Conservation (phyloP, 2,113 vertebrate species). For the Seriola quinqueradiata region DNA sequence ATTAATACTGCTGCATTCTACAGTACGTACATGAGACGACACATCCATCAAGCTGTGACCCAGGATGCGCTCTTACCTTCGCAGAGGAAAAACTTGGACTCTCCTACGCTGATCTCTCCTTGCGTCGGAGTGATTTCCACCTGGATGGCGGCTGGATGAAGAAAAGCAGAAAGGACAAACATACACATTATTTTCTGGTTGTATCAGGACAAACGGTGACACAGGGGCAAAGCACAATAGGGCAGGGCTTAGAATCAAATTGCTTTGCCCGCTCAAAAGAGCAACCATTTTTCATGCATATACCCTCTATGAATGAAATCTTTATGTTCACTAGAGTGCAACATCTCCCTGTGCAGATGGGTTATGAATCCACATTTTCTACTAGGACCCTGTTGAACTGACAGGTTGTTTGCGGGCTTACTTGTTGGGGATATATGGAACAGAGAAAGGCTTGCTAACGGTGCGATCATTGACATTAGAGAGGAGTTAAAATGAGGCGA, state of each 20-base stretch:
- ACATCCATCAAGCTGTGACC: conserved; percentile 16
- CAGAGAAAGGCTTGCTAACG: neutral
- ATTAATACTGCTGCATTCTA: neutral
- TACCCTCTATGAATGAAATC: conserved; percentile 38
- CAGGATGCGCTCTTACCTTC: conserved; percentile 85
- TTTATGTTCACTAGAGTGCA: conserved; percentile 47
- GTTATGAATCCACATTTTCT: conserved; percentile 16
- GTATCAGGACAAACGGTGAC: conserved; percentile 21
- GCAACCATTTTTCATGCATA: conserved; percentile 26
- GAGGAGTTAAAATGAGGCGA: neutral
- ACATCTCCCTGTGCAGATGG: conserved; percentile 38
- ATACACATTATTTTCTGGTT: conserved; percentile 50
- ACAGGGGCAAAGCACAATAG: conserved; percentile 33
- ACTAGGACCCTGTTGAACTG: neutral
- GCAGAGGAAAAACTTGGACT: conserved; percentile 98
- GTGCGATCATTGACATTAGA: neutral
- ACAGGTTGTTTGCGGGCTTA: neutral
- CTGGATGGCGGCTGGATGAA: conserved; percentile 89
- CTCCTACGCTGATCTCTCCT: conserved; percentile 97
- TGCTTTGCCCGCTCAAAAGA: conserved; percentile 46
- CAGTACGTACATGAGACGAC: neutral
- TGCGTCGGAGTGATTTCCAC: conserved; percentile 95
- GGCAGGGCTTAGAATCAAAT: conserved; percentile 28
- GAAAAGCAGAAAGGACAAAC: conserved; percentile 64
- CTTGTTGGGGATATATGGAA: neutral